Evolutionary conservation across 2,797 vertebrate species (phyloP).

Genomic region (Intellagama lesueurii): DNA sequence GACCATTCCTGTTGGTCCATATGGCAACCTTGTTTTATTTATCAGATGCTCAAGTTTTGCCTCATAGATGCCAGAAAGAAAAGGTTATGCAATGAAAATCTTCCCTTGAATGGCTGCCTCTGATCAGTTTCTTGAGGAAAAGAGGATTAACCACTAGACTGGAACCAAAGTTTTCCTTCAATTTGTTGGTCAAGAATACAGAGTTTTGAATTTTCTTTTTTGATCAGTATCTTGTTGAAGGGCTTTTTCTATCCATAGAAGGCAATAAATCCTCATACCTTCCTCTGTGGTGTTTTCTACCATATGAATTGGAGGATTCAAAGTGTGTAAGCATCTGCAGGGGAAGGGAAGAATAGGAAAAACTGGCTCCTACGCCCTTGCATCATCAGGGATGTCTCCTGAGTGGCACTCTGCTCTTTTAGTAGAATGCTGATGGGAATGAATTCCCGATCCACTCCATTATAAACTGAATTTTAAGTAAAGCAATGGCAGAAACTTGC

Average conservation of each 20-base stretch:
- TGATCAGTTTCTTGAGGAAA: neutral
- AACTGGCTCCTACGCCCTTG: neutral
- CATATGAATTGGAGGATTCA: neutral
- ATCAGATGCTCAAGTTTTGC: neutral
- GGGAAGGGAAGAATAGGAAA: neutral
- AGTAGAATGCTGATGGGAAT: neutral
- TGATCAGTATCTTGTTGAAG: neutral
- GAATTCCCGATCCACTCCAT: rapidly evolving
- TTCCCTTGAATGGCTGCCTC: neutral
- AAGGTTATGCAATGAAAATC: neutral
- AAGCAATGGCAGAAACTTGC: constrained; percentile 15
- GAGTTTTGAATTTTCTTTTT: neutral
- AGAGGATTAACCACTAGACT: neutral
- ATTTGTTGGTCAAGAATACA: neutral
- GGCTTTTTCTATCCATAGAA: no score
- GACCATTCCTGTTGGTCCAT: constrained; percentile 7
- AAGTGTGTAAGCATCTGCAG: neutral
- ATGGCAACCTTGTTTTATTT: no score
- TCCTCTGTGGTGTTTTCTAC: neutral
- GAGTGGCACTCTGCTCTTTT: neutral
- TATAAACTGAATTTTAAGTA: neutral
- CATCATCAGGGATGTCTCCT: neutral
- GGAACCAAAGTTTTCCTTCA: neutral
- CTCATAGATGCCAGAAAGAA: neutral
- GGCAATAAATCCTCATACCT: no score